Base-by-base conservation (phyloP, 2,113 vertebrate species). In the Epinephelus fuscoguttatus region DNA sequence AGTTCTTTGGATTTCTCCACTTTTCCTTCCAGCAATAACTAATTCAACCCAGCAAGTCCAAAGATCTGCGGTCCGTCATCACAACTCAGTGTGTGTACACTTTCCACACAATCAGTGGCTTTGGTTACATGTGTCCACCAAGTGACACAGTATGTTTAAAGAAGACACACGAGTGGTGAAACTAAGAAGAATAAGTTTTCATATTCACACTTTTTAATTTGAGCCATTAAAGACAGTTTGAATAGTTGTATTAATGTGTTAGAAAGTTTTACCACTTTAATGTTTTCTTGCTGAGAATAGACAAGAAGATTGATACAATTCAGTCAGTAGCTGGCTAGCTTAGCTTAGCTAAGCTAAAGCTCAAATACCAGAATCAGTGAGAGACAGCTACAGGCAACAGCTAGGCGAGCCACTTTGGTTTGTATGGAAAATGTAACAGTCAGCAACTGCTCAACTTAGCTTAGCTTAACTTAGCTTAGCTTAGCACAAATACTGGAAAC, bases 1-100 rank as follows among this genome's bases (percentile, higher is more conserved):
- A 85, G 69, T 59, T 80, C 27, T 66, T 62, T 73, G 75, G 84
- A 68, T 68, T 76, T 61, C 27, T 66, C 75, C 33, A 30, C 47
- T 69, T 62, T 81, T 81, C 83, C 71, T 84, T 75, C 68, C 70
- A 84, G 72, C 75, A 30, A 64, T n/a, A 60, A 66, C 82, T 82
- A 80, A 83, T 85, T 86, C 59, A 75, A 75, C 63, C 60, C 86
- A 81, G 81, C 1, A 0, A 60, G 23, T 14, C 13, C 25, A 45
- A 67, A 60, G 56, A 77, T 75, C 68, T 78, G 69, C 11, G 3
- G 27, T 53, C 33, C 52, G 37, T 77, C 62, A 59, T 80, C 62
- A 42, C 40, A 59, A 71, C 52, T 33, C 50, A 45, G 19, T 2
- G 19, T 8, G 23, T 53, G 6, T 4, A n/a, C 42, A 47, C 59